phyloP scores from a whole-genome alignment of 2,113 vertebrate species.

The Gnathonemus echidnorhynchus region DNA sequence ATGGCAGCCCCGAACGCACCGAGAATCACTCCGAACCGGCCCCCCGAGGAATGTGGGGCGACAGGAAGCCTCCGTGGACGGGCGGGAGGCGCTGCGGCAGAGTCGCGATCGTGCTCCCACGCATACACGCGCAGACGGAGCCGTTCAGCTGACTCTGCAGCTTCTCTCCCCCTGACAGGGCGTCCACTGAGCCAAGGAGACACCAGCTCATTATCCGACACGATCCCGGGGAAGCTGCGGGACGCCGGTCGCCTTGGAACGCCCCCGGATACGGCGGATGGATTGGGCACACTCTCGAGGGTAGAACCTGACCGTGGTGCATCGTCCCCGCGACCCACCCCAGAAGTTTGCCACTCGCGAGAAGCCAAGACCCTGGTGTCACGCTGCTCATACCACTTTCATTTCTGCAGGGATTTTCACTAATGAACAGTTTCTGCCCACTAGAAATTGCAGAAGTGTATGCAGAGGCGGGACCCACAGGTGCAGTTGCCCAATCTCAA shows the following conservation, averaged over 20 bases:
- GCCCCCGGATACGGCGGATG: background rate
- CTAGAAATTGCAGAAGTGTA: background rate
- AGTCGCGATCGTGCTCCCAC: conserved; percentile 29
- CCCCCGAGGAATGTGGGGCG: conserved; percentile 54
- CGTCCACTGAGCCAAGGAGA: conserved; percentile 63
- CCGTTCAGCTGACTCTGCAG: conserved; percentile 63
- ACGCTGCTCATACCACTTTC: background rate
- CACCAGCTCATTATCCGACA: conserved; percentile 63
- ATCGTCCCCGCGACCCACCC: background rate
- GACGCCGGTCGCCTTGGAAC: background rate
- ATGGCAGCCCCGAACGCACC: conserved; percentile 67
- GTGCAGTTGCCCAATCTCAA: background rate
- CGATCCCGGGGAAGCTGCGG: conserved; percentile 60
- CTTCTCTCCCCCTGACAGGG: conserved; percentile 54
- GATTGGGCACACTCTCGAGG: background rate
- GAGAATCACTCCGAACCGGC: conserved; percentile 66
- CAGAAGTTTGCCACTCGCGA: background rate
- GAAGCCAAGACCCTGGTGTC: background rate
- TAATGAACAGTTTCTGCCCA: background rate
- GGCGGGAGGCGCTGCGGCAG: conserved; percentile 53
- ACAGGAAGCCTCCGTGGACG: conserved; percentile 51
- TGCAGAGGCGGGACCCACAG: background rate
- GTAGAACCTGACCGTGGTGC: background rate
- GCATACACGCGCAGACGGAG: conserved; percentile 53
- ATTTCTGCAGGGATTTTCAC: background rate